Conservation (phyloP, 2,113 vertebrate species). For the Odobenus rosmarus region DNA sequence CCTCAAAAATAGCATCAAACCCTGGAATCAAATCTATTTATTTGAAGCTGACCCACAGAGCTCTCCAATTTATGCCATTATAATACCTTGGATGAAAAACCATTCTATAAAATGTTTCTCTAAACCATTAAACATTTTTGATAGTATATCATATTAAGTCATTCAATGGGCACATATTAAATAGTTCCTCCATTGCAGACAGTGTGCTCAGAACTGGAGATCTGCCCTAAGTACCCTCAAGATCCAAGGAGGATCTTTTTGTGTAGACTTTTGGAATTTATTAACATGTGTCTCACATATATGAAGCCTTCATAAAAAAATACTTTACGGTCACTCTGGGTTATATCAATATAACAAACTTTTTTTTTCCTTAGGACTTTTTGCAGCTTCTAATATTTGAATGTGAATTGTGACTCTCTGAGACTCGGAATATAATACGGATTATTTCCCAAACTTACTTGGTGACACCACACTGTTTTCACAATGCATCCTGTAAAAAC, state of each 20-base stretch:
- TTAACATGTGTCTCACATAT: background rate
- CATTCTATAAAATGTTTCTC: background rate
- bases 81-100: background rate
- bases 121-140: background rate
- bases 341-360: background rate
- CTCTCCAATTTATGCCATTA: background rate
- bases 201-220: background rate
- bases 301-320: background rate
- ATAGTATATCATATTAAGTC: background rate
- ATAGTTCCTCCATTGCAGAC: background rate
- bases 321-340: background rate
- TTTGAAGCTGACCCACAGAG: background rate
- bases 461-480: background rate
- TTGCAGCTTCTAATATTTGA: background rate
- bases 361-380: background rate
- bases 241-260: background rate
- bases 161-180: background rate
- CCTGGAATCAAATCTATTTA: background rate
- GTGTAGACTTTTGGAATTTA: background rate
- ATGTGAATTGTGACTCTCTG: background rate
- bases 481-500: background rate
- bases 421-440: background rate
- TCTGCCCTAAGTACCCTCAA: background rate
- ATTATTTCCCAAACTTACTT: background rate
- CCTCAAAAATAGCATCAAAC: background rate